phyloP scores from a whole-genome alignment of 2,113 vertebrate genomes.

The Notarius quadriscutis region DNA sequence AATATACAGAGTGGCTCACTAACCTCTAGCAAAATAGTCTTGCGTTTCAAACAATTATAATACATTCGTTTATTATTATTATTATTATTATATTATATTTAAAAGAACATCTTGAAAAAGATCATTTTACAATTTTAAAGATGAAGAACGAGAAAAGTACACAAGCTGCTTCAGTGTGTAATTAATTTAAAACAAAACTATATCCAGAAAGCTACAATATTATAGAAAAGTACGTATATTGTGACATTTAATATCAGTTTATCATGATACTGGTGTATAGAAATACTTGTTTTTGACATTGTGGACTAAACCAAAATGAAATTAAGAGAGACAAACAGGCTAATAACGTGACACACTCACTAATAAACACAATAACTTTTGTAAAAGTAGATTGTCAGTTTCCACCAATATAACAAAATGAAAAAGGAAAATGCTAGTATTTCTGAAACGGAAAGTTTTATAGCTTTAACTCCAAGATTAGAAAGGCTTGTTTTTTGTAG shows the following conservation, averaged over 20 bases:
- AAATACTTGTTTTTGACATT: neutral
- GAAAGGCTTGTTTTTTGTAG: neutral
- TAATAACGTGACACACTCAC: neutral
- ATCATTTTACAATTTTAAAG: no score
- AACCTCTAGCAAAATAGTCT: neutral
- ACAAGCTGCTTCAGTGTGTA: neutral
- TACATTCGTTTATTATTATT: neutral
- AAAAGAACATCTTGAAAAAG: no score
- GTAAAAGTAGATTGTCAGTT: neutral
- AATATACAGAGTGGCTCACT: neutral
- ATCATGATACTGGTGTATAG: no score
- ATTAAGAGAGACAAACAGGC: neutral
- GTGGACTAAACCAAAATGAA: neutral
- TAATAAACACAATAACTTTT: neutral
- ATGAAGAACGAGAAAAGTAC: neutral
- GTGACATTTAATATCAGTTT: no score
- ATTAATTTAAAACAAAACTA: neutral
- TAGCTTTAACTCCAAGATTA: neutral
- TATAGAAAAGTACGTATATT: no score
- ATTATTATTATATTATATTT: no score
- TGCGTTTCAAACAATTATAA: no score
- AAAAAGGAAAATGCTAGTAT: neutral
- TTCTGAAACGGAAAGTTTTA: neutral
- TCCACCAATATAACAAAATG: neutral
- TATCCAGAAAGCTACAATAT: no score